phyloP scores from a whole-genome alignment of 2,113 vertebrate species.

The Polypterus senegalus region DNA sequence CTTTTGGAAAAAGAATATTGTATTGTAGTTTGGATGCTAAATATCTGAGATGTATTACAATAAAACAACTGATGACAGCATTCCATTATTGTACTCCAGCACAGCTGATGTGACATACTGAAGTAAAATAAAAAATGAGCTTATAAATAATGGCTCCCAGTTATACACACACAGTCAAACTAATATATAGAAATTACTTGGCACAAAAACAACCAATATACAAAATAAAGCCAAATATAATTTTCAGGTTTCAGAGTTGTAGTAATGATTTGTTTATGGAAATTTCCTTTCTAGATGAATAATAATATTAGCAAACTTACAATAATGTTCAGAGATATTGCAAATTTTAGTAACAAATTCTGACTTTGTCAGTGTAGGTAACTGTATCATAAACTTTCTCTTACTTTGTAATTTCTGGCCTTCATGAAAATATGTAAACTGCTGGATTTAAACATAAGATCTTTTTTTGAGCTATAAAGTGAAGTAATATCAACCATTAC shows the following conservation, averaged over 20 bases:
- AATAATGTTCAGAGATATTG: background rate
- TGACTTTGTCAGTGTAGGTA: background rate
- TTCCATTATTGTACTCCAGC: constrained; percentile 3
- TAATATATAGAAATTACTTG: constrained; percentile 4
- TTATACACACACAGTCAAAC: background rate
- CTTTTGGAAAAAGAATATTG: background rate
- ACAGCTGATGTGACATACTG: background rate
- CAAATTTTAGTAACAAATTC: background rate
- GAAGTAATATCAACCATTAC: no score
- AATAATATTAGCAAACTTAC: background rate
- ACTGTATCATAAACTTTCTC: background rate
- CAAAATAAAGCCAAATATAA: background rate
- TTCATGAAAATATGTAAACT: background rate
- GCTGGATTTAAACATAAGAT: background rate
- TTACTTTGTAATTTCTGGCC: background rate
- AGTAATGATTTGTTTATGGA: background rate
- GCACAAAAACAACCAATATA: background rate
- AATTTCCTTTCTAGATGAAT: background rate
- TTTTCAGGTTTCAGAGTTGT: background rate
- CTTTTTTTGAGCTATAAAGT: no score
- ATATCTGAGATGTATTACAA: background rate
- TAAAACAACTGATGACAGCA: constrained; percentile 1
- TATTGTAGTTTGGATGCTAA: no score
- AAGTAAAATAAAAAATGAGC: constrained; percentile 4
- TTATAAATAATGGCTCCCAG: background rate